These are phyloP conservation scores for Sorex fumeus DNA, from an alignment of 2,113 vertebrate genomes.

Conservation along the genomic window DNA sequence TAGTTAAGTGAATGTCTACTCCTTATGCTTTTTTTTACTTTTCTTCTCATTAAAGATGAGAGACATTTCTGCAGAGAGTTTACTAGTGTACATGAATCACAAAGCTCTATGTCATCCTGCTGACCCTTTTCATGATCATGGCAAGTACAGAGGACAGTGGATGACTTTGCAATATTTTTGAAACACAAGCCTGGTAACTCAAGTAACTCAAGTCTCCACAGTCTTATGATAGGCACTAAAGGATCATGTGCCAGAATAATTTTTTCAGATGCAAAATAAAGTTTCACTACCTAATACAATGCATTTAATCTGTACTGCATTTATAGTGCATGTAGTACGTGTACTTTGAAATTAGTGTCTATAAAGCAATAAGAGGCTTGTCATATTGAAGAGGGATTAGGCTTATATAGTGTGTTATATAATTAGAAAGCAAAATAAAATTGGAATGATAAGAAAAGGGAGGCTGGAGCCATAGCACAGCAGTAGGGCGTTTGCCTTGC, in stretches of 20 bases:
- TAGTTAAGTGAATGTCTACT: not conserved
- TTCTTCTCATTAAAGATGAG: not conserved
- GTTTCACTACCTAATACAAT: not conserved
- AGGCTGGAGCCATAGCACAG: too few relatives aligned
- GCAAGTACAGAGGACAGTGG: too few relatives aligned
- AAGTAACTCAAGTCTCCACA: not conserved
- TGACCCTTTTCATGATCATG: not conserved
- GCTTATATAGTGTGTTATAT: too few relatives aligned
- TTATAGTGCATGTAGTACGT: not conserved
- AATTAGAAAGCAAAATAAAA: too few relatives aligned
- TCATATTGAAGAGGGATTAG: constrained; percentile 23
- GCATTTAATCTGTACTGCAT: not conserved
- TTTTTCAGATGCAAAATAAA: not conserved
- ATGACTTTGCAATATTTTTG: not conserved
- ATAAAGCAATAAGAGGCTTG: constrained; percentile 25
- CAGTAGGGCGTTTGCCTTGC: too few relatives aligned
- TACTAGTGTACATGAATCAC: too few relatives aligned
- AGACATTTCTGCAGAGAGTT: not conserved
- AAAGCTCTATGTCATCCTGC: not conserved
- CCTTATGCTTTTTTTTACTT: not conserved
- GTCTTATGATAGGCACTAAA: not conserved
- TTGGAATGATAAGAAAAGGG: too few relatives aligned
- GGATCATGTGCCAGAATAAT: not conserved
- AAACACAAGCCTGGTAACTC: not conserved
- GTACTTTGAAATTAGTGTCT: not conserved